Evolutionary conservation across 2,888 invertebrate genomes (phyloP).

Genomic region (Lissonota sp.): DNA sequence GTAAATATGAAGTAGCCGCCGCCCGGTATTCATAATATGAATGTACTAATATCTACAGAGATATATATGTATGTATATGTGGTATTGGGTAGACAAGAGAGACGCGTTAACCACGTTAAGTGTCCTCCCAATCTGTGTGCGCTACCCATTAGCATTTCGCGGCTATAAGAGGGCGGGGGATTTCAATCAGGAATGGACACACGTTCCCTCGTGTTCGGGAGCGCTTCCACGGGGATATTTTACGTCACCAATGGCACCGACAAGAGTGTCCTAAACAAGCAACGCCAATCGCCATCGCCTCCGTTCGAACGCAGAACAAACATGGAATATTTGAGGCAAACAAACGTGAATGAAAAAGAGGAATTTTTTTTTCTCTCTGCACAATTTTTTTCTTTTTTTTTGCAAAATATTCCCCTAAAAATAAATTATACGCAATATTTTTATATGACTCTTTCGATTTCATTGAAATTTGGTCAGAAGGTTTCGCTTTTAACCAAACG

Average conservation of each 20-base stretch:
- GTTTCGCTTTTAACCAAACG: no score
- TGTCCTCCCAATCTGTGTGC: constrained; percentile 77
- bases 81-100: constrained; percentile 20
- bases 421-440: no score
- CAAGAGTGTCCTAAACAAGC: constrained; percentile 69
- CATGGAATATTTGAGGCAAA: constrained; percentile 5
- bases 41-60: background rate
- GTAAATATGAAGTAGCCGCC: constrained; percentile 77
- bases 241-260: constrained; percentile 38
- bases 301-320: constrained; percentile 33
- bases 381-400: no score
- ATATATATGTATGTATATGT: constrained; percentile 7
- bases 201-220: constrained; percentile 53
- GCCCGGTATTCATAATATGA: background rate
- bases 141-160: constrained; percentile 72
- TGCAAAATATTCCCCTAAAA: no score
- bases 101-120: constrained; percentile 75
- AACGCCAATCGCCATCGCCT: constrained; percentile 60
- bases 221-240: constrained; percentile 40
- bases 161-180: constrained; percentile 38
- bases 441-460: no score
- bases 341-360: constrained; percentile 31
- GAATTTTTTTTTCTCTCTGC: background rate
- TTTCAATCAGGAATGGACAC: constrained; percentile 56
- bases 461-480: no score